A percentile compares a stretch with the other conserved stretches of the same genome.
Conservation (phyloP, 2,797 vertebrate genomes). For the Chanos chanos region DNA sequence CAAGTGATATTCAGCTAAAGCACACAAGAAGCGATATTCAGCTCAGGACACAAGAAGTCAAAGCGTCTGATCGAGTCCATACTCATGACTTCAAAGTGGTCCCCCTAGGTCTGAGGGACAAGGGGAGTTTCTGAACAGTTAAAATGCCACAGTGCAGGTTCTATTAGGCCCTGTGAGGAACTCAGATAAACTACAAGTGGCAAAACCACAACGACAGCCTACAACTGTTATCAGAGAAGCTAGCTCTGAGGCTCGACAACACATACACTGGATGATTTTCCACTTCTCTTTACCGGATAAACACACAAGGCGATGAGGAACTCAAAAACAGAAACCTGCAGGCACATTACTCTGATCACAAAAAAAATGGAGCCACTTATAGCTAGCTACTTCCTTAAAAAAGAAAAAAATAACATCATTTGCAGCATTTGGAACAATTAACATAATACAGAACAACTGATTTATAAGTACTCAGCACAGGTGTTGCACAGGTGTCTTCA, state of each 20-base stretch:
- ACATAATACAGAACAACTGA: neutral
- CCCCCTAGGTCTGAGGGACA: neutral
- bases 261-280: conserved; percentile 46
- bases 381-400: conserved; percentile 9
- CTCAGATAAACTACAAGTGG: conserved; percentile 43
- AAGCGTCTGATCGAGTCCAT: too few relatives aligned
- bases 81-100: too few relatives aligned
- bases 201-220: conserved; percentile 51
- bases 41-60: too few relatives aligned
- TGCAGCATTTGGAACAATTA: neutral
- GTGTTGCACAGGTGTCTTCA: too few relatives aligned
- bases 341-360: neutral
- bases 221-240: conserved; percentile 55
- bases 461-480: too few relatives aligned
- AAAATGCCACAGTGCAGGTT: neutral
- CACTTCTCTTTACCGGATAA: conserved; percentile 23
- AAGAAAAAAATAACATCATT: conserved; percentile 29
- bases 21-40: too few relatives aligned
- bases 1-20: too few relatives aligned
- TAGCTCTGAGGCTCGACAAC: conserved; percentile 13
- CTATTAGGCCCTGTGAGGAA: neutral
- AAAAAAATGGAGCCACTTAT: conserved; percentile 25
- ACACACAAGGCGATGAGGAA: neutral
- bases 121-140: neutral
- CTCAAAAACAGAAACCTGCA: conserved; percentile 36